These are phyloP conservation scores for Oplegnathus fasciatus DNA, from an alignment of 2,113 vertebrate species.

Conservation along the genomic window DNA sequence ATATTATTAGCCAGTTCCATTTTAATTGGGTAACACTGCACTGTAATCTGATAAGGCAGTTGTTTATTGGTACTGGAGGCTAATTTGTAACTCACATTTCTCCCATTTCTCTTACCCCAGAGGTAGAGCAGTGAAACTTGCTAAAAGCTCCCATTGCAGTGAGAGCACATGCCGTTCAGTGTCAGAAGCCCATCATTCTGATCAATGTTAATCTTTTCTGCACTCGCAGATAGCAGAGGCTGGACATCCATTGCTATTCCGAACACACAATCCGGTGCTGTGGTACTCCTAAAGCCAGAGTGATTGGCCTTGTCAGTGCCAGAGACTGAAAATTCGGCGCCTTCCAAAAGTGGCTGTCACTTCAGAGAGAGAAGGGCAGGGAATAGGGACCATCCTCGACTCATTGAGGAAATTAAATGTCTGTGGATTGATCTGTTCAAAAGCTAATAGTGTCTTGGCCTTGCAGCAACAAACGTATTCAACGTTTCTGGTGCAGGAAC, in stretches of 20 bases:
- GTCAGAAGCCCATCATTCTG: conserved; percentile 19
- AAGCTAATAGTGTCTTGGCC: conserved; percentile 22
- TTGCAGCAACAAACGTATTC: conserved; percentile 12
- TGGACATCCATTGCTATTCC: conserved; percentile 58
- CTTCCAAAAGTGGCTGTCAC: conserved; percentile 25
- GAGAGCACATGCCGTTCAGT: conserved; percentile 32
- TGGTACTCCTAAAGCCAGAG: conserved; percentile 43
- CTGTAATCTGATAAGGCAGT: conserved; percentile 52
- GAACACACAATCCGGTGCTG: conserved; percentile 38
- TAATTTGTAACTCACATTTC: conserved; percentile 41
- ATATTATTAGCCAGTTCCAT: conserved; percentile 17
- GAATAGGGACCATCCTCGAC: conserved; percentile 4
- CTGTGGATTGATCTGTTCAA: conserved; percentile 30
- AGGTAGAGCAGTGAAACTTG: conserved; percentile 24
- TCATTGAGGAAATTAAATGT: conserved; percentile 65
- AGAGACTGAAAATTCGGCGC: conserved; percentile 54
- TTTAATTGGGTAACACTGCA: conserved; percentile 51
- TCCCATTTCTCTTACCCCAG: conserved; percentile 16
- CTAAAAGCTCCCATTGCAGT: conserved; percentile 31
- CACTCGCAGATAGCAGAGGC: conserved; percentile 25
- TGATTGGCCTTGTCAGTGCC: conserved; percentile 55
- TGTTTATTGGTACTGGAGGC: conserved; percentile 35
- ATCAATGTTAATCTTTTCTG: conserved; percentile 43
- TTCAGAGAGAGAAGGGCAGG: conserved; percentile 3
- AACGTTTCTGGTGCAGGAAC: background rate